Conservation (phyloP, 1,140 invertebrate species). For the Cydia pomonella region DNA sequence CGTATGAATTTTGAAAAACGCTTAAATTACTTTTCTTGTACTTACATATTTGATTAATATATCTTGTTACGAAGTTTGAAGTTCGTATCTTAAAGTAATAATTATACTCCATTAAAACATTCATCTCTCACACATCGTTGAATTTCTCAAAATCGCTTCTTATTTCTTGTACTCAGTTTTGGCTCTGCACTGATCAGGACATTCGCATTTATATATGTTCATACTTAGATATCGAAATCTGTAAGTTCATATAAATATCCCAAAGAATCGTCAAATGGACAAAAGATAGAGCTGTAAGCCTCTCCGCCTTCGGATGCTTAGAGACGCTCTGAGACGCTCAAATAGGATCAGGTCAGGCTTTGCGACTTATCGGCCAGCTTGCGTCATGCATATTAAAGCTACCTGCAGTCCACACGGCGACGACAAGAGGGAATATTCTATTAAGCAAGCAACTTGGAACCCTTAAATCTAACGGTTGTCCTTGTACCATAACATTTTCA, state of each 20-base stretch:
- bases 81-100: too few relatives aligned
- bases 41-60: too few relatives aligned
- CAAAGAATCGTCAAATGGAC: neutral
- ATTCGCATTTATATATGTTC: too few relatives aligned
- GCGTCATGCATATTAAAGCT: conserved; percentile 56
- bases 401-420: conserved; percentile 40
- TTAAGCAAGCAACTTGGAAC: conserved; percentile 31
- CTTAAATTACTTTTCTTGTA: too few relatives aligned
- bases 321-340: conserved; percentile 45
- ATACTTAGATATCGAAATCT: neutral
- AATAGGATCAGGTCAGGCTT: conserved; percentile 54
- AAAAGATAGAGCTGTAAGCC: conserved; percentile 3
- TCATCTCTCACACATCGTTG: too few relatives aligned
- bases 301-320: neutral
- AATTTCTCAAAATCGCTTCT: too few relatives aligned
- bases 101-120: too few relatives aligned
- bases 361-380: conserved; percentile 52
- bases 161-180: too few relatives aligned
- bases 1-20: too few relatives aligned
- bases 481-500: neutral
- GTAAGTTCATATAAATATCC: neutral
- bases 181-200: too few relatives aligned
- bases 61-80: too few relatives aligned
- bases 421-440: conserved; percentile 47
- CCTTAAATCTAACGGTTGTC: neutral